Conservation (phyloP, 2,113 vertebrate species). For the Amazona guildingii region DNA sequence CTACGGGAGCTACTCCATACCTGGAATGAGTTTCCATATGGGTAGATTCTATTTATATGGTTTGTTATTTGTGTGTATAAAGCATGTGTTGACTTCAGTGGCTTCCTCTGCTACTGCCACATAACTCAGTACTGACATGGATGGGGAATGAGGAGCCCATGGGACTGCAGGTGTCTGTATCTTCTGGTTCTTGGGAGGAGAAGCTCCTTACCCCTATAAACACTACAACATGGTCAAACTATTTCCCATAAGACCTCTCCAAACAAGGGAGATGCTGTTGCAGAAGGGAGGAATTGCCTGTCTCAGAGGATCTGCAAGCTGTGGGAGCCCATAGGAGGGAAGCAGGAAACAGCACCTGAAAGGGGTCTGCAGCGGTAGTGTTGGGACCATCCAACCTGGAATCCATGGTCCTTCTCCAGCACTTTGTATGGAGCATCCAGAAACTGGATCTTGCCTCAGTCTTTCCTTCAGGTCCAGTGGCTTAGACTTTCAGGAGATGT, state of each 20-base stretch:
- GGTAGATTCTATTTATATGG: background rate
- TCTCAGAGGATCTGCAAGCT: background rate
- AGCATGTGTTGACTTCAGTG: background rate
- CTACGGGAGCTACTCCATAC: accelerated
- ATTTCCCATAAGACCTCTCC: background rate
- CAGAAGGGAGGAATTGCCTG: background rate
- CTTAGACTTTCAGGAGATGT: background rate
- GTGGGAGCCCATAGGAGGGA: background rate
- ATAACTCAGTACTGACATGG: background rate
- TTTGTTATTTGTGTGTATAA: background rate
- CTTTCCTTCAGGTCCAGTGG: background rate
- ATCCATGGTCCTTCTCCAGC: background rate
- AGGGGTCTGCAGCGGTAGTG: background rate
- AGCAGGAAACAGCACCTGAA: background rate
- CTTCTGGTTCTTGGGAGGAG: background rate
- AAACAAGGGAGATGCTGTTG: background rate
- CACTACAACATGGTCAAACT: background rate
- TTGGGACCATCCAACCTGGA: background rate
- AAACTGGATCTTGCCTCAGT: background rate
- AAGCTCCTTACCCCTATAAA: background rate
- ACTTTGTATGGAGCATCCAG: background rate
- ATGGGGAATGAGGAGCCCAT: background rate
- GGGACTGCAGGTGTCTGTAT: background rate
- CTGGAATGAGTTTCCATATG: background rate
- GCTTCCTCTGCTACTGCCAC: background rate